Conservation (phyloP, 2,888 invertebrate genomes). For the Aspidapion aeneum region DNA sequence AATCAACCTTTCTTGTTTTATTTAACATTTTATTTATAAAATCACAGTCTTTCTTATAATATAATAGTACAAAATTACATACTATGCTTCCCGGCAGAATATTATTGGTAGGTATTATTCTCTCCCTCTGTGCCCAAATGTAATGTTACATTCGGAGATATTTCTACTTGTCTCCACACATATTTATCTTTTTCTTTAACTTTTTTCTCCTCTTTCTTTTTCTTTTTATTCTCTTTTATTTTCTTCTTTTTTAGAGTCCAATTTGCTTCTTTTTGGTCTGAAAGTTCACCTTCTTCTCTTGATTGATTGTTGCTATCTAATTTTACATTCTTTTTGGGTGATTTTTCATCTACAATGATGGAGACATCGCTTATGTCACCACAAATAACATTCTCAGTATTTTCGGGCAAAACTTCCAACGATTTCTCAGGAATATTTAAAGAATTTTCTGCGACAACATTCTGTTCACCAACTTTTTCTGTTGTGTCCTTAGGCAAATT, state of each 20-base stretch:
- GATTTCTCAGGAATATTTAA: not conserved
- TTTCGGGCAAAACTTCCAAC: not conserved
- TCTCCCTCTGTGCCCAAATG: not conserved
- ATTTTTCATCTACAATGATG: not conserved
- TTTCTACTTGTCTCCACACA: not conserved
- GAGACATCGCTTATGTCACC: not conserved
- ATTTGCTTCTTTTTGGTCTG: not conserved
- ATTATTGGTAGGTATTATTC: no score
- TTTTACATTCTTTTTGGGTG: not conserved
- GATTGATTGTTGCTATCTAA: not conserved
- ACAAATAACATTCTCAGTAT: not conserved
- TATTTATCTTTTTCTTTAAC: not conserved
- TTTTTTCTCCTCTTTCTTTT: not conserved
- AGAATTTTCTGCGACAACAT: not conserved
- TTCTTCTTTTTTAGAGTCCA: not conserved
- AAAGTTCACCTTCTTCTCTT: not conserved
- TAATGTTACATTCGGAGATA: not conserved
- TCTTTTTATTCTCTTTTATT: not conserved
- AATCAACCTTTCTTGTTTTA: no score
- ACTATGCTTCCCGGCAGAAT: no score
- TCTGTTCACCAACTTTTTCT: not conserved
- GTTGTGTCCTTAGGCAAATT: no score
- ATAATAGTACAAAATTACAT: no score
- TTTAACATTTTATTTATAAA: no score
- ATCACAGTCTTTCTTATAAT: no score